A percentile compares a stretch with the other conserved stretches of the same genome.
Evolutionary conservation across 2,888 invertebrate genomes (phyloP).

Genomic region (Poecilus cupreus): DNA sequence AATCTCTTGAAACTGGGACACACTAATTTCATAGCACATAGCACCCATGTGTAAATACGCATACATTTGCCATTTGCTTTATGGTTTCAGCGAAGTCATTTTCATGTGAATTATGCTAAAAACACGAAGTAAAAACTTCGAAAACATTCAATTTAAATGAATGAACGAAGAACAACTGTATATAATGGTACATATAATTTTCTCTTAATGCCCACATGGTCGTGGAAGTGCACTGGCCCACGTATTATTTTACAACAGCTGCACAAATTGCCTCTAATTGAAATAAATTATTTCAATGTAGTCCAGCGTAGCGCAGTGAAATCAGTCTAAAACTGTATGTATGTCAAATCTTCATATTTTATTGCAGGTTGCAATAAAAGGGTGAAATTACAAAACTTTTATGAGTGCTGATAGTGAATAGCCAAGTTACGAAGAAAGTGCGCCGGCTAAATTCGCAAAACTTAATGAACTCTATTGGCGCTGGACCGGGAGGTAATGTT

Average conservation of each 20-base stretch:
- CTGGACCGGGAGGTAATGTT: neutral
- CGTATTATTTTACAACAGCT: slow-evolving; percentile 50
- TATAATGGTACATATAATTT: slow-evolving; percentile 7
- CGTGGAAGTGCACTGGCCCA: slow-evolving; percentile 17
- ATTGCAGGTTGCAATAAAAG: slow-evolving; percentile 3
- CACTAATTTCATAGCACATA: slow-evolving; percentile 2
- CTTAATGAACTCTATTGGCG: neutral
- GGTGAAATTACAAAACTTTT: slow-evolving; percentile 1
- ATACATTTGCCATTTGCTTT: neutral
- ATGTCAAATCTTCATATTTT: slow-evolving; percentile 32
- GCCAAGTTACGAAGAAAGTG: slow-evolving; percentile 4
- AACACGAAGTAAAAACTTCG: neutral
- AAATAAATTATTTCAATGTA: slow-evolving; percentile 45
- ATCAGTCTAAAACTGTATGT: slow-evolving; percentile 11
- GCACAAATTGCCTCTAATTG: slow-evolving; percentile 48
- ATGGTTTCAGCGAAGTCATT: neutral
- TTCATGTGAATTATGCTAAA: neutral
- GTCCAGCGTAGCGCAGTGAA: slow-evolving; percentile 29
- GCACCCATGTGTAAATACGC: neutral
- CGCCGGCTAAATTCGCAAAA: neutral
- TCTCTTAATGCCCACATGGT: slow-evolving; percentile 42
- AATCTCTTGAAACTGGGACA: slow-evolving; percentile 16
- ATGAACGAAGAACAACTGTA: neutral
- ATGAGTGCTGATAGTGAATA: neutral
- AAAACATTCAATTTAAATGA: neutral